Base-by-base conservation (phyloP, 1,140 invertebrate species). In the Hesperophylax magnus region DNA sequence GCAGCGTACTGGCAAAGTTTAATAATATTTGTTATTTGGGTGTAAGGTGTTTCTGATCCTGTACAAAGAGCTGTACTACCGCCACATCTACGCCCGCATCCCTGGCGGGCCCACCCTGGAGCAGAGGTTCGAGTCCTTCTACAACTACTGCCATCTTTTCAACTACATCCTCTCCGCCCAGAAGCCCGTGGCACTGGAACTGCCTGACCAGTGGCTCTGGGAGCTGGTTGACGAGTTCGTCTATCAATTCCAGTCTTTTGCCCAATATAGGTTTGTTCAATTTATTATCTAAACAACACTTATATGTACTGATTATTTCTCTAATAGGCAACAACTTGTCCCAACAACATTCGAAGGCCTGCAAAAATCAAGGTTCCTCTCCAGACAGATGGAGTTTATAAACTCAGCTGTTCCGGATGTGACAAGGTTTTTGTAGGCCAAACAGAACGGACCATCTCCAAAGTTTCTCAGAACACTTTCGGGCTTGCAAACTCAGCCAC, bases 201-300 rank as follows among this genome's bases (percentile, higher is more conserved):
- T 99, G 61, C 99, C 99, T 6, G 98, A 99, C 89, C 96, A 99
- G 85, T 99, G 98, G 99, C 90, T 99, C 5, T 99, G 99, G 99
- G 98, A 99, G 87, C 94, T 99, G 20, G 97, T 99, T 86, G 98
- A 99, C 91, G 99, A 99, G 88, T 97, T 97, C 90, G 94, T 96
- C 9, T 97, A 97, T 85, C 95, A 99, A 90, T 99, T 99, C 88
- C 97, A 98, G 90, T 97, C 98, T 88, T 99, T 98, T 89, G 95
- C 96, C 34, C 97, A 99, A 86, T 99, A 97, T 87, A 91, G 91
- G 91, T 92, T 85, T 56, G 58, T 9, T 22, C 27, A 24, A 17
- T n/a, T n/a, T n/a, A n/a, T 71, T 71, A 39, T 31, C 39, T 71
- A 39, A 39, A 39, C 7, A 39, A 9, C 34, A 39, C 34, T 39